Base-by-base conservation (phyloP, 2,113 vertebrate species). In the Malurus cyaneus region DNA sequence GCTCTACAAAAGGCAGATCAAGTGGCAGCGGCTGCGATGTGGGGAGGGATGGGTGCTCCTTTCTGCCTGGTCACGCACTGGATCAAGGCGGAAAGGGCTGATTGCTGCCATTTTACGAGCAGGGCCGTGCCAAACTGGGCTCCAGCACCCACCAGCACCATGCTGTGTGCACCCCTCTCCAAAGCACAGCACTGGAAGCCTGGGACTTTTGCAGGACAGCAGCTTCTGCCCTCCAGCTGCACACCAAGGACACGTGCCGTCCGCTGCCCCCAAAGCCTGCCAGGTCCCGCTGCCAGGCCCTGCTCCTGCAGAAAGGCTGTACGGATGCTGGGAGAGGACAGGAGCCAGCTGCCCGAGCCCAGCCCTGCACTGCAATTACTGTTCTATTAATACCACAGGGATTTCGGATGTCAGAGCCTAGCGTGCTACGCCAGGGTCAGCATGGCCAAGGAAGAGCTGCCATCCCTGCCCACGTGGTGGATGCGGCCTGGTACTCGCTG, bases 361-460 rank as follows among this genome's bases (percentile, higher is more conserved):
- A 90, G 83, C 88, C 77, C 82, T 60, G 65, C 94, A 73, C 94
- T 96, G 90, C 96, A 96, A 96, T 97, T 97, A 96, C 93, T 24
- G 81, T 95, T 93, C 96, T 96, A 95, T 96, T 97, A 96, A 97
- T 96, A 96, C 82, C 36, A 2, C 4, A 5, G 86, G 95, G 92
- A 97, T 96, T 96, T 96, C 67, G 64, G 95, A 93, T 95, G 95
- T 93, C 88, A 86, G 78, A 91, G 87, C 59, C 54, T 34, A 5
- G 71, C 11, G 79, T 54, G 82, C 80, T 92, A 82, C 1, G 4
- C 57, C 3, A 10, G 91, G 91, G 94, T 96, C 95, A 77, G 87
- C 87, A 11, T 2, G 1, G 81, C 50, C 2, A 3, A 59, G 50
- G 74, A 94, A 73, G 56, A 89, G 80, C 87, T 88, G 79, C 71